phyloP scores from a whole-genome alignment of 2,888 invertebrate genomes.

The Nymphalis polychloros region DNA sequence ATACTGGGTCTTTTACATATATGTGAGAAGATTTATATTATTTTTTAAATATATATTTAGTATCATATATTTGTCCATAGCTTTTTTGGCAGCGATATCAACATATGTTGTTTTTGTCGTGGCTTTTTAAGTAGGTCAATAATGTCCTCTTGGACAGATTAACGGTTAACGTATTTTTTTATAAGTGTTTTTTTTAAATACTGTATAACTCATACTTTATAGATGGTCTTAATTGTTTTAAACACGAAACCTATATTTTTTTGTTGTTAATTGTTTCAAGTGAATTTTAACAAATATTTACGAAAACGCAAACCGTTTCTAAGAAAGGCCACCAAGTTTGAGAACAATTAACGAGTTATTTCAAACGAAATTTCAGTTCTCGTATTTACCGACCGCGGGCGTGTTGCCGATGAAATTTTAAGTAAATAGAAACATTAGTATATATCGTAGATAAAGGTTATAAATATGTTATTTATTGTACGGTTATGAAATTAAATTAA shows the following conservation, averaged over 20 bases:
- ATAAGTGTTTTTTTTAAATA: too few species aligned
- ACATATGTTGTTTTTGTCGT: too few species aligned
- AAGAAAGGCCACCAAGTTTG: conserved; percentile 12
- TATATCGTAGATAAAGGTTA: neutral
- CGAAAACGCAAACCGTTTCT: conserved; percentile 7
- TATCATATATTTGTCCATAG: neutral
- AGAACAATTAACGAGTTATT: conserved; percentile 26
- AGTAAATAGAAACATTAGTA: conserved; percentile 12
- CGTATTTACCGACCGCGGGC: conserved; percentile 18
- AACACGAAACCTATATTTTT: neutral
- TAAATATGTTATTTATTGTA: too few species aligned
- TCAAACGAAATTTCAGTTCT: conserved; percentile 22
- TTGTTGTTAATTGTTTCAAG: neutral
- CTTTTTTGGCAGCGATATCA: too few species aligned
- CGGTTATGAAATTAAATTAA: too few species aligned
- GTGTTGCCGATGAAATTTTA: conserved; percentile 13
- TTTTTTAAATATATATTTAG: neutral
- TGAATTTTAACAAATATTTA: neutral
- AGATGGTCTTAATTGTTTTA: too few species aligned
- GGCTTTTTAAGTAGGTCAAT: too few species aligned
- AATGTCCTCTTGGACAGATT: too few species aligned
- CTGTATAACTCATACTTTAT: too few species aligned
- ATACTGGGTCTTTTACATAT: neutral
- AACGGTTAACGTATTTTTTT: too few species aligned
- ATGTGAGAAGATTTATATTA: neutral